Conservation (phyloP, 2,113 vertebrate genomes). For the Gambusia holbrooki region DNA sequence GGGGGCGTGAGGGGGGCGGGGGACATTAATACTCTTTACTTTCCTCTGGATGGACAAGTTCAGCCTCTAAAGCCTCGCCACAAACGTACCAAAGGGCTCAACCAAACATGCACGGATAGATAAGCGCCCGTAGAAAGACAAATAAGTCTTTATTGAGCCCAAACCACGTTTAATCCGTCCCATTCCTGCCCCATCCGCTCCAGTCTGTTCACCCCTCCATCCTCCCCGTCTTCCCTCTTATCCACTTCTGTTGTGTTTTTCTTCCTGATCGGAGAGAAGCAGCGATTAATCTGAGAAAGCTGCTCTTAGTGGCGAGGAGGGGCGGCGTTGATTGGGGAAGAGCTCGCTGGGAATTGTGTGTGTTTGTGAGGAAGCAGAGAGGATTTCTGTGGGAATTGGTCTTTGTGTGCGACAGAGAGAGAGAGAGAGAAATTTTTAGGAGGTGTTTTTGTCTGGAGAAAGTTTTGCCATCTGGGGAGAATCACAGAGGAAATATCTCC, state of each 20-base stretch:
- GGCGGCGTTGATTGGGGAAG: conserved; percentile 72
- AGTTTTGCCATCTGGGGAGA: conserved; percentile 52
- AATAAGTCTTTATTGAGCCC: conserved; percentile 81
- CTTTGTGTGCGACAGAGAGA: neutral
- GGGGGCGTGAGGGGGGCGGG: neutral
- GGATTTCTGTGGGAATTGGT: conserved; percentile 64
- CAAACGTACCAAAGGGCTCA: conserved; percentile 54
- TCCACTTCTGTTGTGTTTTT: conserved; percentile 60
- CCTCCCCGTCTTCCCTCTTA: conserved; percentile 39
- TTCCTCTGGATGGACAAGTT: conserved; percentile 44
- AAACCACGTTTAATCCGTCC: conserved; percentile 80
- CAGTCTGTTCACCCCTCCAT: conserved; percentile 47
- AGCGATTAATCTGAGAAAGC: conserved; percentile 80
- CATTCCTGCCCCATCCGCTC: conserved; percentile 59
- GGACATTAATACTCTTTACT: conserved; percentile 55
- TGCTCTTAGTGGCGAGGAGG: conserved; percentile 72
- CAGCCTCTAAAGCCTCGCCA: conserved; percentile 55
- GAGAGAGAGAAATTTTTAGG: conserved; percentile 21
- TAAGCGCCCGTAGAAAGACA: conserved; percentile 76
- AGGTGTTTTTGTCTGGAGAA: conserved; percentile 51
- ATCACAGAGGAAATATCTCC: conserved; percentile 50
- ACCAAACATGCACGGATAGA: conserved; percentile 74
- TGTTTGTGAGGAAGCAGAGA: conserved; percentile 18
- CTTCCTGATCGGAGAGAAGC: conserved; percentile 61
- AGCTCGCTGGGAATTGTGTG: conserved; percentile 74